Evolutionary conservation across 2,888 invertebrate species (phyloP), one percentile per base, ranked within the genome.

Genomic region (Drosophila nr. perissopoda): DNA sequence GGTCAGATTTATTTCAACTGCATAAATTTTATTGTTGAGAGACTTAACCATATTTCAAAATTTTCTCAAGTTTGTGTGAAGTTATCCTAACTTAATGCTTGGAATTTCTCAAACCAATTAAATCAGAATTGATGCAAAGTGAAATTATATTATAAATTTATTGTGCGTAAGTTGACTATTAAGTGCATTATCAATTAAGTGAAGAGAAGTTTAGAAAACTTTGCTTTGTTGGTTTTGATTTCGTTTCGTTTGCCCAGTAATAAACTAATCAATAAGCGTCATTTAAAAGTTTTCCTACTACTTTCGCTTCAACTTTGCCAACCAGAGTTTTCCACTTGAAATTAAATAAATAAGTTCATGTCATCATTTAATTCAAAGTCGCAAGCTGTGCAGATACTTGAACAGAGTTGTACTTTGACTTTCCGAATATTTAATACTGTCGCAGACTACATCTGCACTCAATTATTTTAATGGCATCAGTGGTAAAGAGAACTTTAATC

Each of bases 191-290:
- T 31, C 56, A 61, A 52, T 57, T 56, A 46, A 49, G 57, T 49
- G 53, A 34, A 25, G 46, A n/a, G 34, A 59, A 65, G 49, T 61
- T 70, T 0, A 27, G 11, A 16, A 53, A 71, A 74, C 53, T 71
- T 56, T 48, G 34, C 52, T 70, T 52, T 52, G 49, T 57, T 66
- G 56, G 48, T 49, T 34, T 67, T 67, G 42, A 54, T 52, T 63
- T 54, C 40, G 46, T 25, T 67, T 40, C 36, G 49, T 48, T 53
- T 64, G 57, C 51, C 36, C 54, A 62, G 66, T 56, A 62, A 65
- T 76, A 76, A 79, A 76, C 60, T 68, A 82, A 76, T 81, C 86
- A 79, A 84, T 82, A 79, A 79, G 70, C 73, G 79, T 73, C 74
- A 77, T 71, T 74, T 70, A 75, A 79, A 85, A 84, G 66, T 86